Conservation (phyloP, 2,113 vertebrate species). For the Catharus bicknelli region DNA sequence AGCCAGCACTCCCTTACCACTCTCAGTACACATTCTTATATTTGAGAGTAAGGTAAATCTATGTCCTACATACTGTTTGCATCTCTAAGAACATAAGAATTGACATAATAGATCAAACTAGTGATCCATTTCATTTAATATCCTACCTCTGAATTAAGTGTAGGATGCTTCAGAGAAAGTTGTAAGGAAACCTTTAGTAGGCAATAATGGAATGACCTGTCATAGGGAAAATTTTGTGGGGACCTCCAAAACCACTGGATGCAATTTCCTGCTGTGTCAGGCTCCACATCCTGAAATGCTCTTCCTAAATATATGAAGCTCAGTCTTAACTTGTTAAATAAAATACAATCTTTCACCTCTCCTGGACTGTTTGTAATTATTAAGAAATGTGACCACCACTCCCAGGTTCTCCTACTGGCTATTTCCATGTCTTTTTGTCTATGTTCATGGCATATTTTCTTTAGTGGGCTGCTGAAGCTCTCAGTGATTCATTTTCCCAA, state of each 20-base stretch:
- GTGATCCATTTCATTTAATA: slow-evolving; percentile 33
- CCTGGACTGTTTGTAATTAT: background rate
- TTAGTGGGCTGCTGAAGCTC: background rate
- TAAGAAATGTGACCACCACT: background rate
- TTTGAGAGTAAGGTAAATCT: background rate
- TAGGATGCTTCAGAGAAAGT: background rate
- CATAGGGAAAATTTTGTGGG: slow-evolving; percentile 5
- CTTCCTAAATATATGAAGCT: background rate
- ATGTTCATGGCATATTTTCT: background rate
- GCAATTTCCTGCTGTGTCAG: slow-evolving; percentile 12
- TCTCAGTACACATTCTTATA: background rate
- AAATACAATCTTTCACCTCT: background rate
- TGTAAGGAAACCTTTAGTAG: background rate
- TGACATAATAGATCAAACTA: slow-evolving; percentile 40
- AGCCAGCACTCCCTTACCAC: background rate
- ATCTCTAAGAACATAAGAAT: background rate
- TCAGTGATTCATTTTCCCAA: background rate
- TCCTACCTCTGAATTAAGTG: background rate
- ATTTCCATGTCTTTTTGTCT: background rate
- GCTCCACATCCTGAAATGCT: background rate
- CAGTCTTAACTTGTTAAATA: background rate
- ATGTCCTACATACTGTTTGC: background rate
- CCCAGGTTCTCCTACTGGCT: background rate
- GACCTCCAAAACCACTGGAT: background rate
- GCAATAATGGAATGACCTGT: slow-evolving; percentile 6